Evolutionary conservation across 2,797 vertebrate genomes (phyloP).

Genomic region (Dermochelys coriacea): DNA sequence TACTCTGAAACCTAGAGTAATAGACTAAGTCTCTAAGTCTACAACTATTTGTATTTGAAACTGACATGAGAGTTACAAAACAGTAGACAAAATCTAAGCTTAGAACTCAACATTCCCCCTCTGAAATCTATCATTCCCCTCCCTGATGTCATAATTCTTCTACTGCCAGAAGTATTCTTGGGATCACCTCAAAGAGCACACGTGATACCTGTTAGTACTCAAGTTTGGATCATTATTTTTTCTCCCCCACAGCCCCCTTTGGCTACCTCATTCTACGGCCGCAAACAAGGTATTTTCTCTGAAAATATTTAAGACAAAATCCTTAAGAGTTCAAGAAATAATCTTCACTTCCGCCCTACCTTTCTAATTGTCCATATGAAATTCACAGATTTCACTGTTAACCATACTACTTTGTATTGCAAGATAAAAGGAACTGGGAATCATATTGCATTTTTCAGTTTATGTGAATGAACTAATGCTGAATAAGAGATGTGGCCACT

Average conservation of each 20-base stretch:
- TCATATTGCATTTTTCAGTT: conserved; percentile 59
- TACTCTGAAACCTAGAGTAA: too few species aligned
- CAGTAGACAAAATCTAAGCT: not conserved
- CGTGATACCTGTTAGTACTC: conserved; percentile 5
- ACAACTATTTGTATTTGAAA: not conserved
- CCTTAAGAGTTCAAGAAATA: not conserved
- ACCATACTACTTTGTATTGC: conserved; percentile 35
- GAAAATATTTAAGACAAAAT: conserved; percentile 33
- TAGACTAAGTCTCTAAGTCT: conserved; percentile 2
- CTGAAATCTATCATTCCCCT: conserved; percentile 21
- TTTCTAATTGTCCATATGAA: conserved; percentile 46
- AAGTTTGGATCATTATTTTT: conserved; percentile 16
- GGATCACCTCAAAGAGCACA: not conserved
- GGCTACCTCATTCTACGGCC: not conserved
- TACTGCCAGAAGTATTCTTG: not conserved
- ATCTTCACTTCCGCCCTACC: not conserved
- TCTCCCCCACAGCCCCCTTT: not conserved
- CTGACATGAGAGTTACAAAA: not conserved
- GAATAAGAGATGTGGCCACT: conserved; percentile 48
- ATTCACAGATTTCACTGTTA: conserved; percentile 44
- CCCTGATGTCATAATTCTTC: not conserved
- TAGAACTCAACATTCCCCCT: not conserved
- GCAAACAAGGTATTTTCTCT: conserved; percentile 20
- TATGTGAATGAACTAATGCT: conserved; percentile 35
- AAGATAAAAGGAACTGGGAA: conserved; percentile 61